Evolutionary conservation across 2,797 vertebrate species (phyloP).

Genomic region (Moxostoma hubbsi): DNA sequence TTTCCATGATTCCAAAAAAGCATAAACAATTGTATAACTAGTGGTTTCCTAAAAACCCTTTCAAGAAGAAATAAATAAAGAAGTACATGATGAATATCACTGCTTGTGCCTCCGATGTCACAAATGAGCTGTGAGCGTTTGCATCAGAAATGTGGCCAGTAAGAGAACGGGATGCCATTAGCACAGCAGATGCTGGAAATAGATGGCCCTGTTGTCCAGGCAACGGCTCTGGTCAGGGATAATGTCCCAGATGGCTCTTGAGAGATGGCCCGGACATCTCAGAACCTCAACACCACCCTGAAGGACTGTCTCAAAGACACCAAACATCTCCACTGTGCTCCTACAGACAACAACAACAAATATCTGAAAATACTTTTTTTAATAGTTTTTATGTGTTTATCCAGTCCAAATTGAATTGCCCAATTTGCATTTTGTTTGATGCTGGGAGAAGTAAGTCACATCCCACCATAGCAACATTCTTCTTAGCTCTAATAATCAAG

Average conservation of each 20-base stretch:
- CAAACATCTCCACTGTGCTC: constrained; percentile 3
- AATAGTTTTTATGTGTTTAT: background rate
- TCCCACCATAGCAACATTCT: background rate
- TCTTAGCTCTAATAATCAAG: background rate
- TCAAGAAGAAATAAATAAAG: too few relatives aligned
- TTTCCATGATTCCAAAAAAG: too few relatives aligned
- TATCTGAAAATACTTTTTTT: constrained; percentile 14
- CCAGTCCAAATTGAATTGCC: background rate
- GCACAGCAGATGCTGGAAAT: constrained; percentile 36
- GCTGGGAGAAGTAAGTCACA: constrained; percentile 27
- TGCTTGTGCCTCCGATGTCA: background rate
- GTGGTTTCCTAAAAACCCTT: too few relatives aligned
- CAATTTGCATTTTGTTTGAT: background rate
- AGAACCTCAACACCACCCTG: background rate
- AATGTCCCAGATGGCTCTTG: constrained; percentile 41
- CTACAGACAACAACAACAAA: background rate
- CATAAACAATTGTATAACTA: too few relatives aligned
- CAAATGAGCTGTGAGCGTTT: constrained; percentile 18
- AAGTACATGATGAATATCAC: too few relatives aligned
- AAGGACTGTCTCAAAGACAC: constrained; percentile 3
- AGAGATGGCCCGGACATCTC: constrained; percentile 21
- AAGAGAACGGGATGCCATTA: constrained; percentile 1
- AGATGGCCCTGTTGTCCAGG: constrained; percentile 57
- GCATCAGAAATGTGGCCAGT: constrained; percentile 40
- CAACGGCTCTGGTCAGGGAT: constrained; percentile 64